Base-by-base conservation (phyloP, 1,140 invertebrate genomes). In the Trachelipus rathkii region DNA sequence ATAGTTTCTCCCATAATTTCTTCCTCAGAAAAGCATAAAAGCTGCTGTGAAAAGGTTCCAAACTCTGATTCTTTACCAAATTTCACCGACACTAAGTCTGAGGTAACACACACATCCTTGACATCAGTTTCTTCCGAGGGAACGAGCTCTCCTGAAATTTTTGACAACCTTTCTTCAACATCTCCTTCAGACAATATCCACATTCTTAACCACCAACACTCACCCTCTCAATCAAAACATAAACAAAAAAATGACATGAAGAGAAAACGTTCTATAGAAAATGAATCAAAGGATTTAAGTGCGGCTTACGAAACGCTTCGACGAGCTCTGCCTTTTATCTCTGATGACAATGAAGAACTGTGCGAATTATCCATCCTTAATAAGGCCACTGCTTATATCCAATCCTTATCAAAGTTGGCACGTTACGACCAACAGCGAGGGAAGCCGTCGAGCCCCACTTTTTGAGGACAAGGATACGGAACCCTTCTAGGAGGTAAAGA, bases 181-280 rank as follows among this genome's bases (percentile, higher is more conserved):
- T 44, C 60, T 8, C n/a, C 60, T 24, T 44, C 44, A 60, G 50
- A 73, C 71, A 68, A 78, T 21, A 68, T 69, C 24, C 75, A 66
- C 44, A 72, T 77, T 23, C 79, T 78, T 45, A 43, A 73, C 33
- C 77, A 74, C 11, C 72, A 75, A 67, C 75, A 80, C 76, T 70
- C 80, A 78, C n/a, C n/a, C n/a, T n/a, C n/a, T n/a, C 19, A 79
- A 71, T 72, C 44, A 53, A 81, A 78, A 44, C 80, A 80, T 33
- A 89, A 93, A 72, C 92, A 94, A 82, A 90, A 94, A 77, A 96
- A 96, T 84, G 96, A 95, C 83, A 96, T 96, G 94, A 96, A 94
- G 0, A 86, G 93, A 33, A 94, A 96, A 83, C 87, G 95, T 77
- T 86, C 95, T 44, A 95, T 96, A 82, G 95, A 97, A 85, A 95